A percentile compares a stretch with the other conserved stretches of the same genome.
Conservation (phyloP, 92 coral and sea anemone species). For the Blastomussa wellsi region DNA sequence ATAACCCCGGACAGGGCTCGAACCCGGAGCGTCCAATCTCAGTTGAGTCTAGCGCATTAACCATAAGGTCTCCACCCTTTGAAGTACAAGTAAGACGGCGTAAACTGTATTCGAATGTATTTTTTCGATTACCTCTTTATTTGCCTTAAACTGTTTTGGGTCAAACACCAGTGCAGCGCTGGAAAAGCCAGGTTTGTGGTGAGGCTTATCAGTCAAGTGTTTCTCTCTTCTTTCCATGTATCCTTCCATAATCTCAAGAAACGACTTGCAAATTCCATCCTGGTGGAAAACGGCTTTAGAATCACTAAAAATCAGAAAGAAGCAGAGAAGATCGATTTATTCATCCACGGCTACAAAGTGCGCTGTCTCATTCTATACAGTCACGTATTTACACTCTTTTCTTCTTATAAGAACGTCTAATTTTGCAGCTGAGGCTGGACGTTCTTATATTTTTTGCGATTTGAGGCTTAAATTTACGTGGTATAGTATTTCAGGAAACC, state of each 20-base stretch:
- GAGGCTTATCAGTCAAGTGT: conserved; percentile 4
- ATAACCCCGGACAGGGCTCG: too few relatives aligned
- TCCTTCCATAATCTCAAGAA: conserved; percentile 82
- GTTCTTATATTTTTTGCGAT: too few relatives aligned
- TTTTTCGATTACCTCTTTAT: conserved; percentile 75
- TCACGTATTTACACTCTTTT: too few relatives aligned
- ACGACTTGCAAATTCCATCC: conserved; percentile 78
- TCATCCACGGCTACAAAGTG: not conserved
- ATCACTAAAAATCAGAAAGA: conserved; percentile 41
- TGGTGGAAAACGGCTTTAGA: conserved; percentile 71
- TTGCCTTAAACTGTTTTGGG: conserved; percentile 85
- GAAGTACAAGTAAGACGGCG: too few relatives aligned
- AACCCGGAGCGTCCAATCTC: too few relatives aligned
- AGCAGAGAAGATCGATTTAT: not conserved
- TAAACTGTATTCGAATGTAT: not conserved
- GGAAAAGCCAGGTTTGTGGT: conserved; percentile 36
- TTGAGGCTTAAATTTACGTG: too few relatives aligned
- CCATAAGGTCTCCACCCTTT: too few relatives aligned
- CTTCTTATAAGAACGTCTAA: too few relatives aligned
- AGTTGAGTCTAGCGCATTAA: too few relatives aligned
- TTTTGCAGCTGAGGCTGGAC: too few relatives aligned
- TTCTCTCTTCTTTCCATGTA: conserved; percentile 74
- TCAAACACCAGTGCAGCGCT: conserved; percentile 72
- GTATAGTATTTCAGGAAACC: too few relatives aligned
- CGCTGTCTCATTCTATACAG: not conserved